Evolutionary conservation across 2,113 vertebrate genomes (phyloP).

Genomic region (Leuciscus idus): DNA sequence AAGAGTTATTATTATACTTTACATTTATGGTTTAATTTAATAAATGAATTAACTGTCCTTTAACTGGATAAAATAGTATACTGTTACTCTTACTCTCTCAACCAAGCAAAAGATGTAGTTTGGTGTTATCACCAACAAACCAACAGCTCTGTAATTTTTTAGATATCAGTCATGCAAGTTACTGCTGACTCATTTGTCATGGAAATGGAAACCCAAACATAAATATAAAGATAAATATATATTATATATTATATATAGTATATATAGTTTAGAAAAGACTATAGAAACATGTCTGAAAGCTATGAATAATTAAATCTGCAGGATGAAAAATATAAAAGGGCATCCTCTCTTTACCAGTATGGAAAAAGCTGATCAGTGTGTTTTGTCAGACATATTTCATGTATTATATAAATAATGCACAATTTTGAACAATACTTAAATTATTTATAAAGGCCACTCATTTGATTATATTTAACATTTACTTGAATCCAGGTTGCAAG

Average conservation of each 20-base stretch:
- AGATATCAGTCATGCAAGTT: constrained; percentile 4
- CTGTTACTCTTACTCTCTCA: neutral
- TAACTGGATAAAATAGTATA: neutral
- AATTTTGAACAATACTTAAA: neutral
- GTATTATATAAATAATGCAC: neutral
- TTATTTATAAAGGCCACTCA: neutral
- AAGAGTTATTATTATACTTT: neutral
- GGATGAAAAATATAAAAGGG: neutral
- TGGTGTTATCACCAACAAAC: constrained; percentile 1
- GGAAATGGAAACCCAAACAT: neutral
- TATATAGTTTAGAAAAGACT: neutral
- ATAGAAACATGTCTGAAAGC: neutral
- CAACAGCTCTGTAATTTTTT: neutral
- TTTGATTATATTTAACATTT: neutral
- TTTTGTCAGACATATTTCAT: neutral
- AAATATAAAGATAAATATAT: too few relatives aligned
- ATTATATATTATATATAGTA: neutral
- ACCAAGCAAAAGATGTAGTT: neutral
- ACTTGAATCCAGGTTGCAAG: neutral
- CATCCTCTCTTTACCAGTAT: neutral
- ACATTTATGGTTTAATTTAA: neutral
- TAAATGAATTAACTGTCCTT: neutral
- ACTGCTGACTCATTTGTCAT: neutral
- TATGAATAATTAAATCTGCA: neutral
- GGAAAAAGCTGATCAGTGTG: neutral